phyloP scores from a whole-genome alignment of 2,113 vertebrate genomes.

The Bungarus multicinctus region DNA sequence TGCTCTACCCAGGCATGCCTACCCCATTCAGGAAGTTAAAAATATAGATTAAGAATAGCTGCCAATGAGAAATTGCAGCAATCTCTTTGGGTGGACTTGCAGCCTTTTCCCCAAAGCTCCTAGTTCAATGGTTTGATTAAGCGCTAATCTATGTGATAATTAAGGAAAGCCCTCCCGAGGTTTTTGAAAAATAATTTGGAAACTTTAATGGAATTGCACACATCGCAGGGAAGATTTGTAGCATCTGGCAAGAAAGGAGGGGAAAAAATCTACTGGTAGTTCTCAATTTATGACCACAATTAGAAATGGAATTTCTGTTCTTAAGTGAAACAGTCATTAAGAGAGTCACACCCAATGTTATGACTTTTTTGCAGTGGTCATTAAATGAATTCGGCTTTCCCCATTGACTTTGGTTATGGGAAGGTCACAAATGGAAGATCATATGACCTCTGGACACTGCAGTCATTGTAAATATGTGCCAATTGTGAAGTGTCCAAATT shows the following conservation, averaged over 20 bases:
- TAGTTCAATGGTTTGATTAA: slow-evolving; percentile 59
- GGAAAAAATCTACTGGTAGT: not conserved
- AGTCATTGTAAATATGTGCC: not conserved
- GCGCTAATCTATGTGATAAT: slow-evolving; percentile 49
- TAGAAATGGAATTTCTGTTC: not conserved
- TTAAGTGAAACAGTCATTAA: not conserved
- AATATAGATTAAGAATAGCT: not conserved
- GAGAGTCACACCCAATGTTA: not conserved
- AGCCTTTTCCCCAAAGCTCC: slow-evolving; percentile 9
- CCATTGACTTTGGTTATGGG: not conserved
- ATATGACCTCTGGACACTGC: not conserved
- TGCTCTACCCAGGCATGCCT: not conserved
- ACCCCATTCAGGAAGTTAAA: not conserved
- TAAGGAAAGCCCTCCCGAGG: slow-evolving; percentile 55
- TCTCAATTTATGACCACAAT: not conserved
- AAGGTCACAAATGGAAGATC: not conserved
- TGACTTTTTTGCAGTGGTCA: not conserved
- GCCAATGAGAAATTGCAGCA: not conserved
- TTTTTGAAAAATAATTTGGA: slow-evolving; percentile 44
- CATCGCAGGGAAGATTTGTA: not conserved
- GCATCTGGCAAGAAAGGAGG: not conserved
- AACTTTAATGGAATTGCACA: slow-evolving; percentile 50
- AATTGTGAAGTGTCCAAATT: not conserved
- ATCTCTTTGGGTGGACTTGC: accelerated
- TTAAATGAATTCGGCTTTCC: not conserved